These are phyloP conservation scores for Odontophorus gujanensis DNA, from an alignment of 2,113 vertebrate genomes.

Conservation along the genomic window DNA sequence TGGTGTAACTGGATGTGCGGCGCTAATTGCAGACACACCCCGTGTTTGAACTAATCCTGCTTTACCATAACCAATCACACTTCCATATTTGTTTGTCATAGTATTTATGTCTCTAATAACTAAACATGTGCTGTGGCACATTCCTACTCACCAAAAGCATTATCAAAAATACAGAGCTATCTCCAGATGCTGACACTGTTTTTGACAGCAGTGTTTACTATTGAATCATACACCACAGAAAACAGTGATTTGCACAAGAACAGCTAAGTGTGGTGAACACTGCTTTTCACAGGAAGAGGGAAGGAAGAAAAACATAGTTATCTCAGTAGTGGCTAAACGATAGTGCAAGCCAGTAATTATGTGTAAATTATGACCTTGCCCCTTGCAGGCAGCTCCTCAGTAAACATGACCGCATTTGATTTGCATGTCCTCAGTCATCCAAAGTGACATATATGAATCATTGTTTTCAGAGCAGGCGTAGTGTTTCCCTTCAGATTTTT, in stretches of 20 bases:
- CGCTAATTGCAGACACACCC: constrained; percentile 36
- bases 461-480: background rate
- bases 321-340: constrained; percentile 63
- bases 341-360: constrained; percentile 65
- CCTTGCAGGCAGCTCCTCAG: constrained; percentile 42
- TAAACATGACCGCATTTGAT: constrained; percentile 45
- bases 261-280: constrained; percentile 21
- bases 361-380: constrained; percentile 63
- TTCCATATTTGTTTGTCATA: constrained; percentile 31
- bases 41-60: background rate
- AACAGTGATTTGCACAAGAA: constrained; percentile 64
- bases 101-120: background rate
- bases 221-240: constrained; percentile 46
- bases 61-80: constrained; percentile 9
- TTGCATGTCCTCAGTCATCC: constrained; percentile 8
- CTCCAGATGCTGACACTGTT: constrained; percentile 38
- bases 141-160: constrained; percentile 22
- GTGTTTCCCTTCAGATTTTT: background rate
- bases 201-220: constrained; percentile 19
- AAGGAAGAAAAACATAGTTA: constrained; percentile 60
- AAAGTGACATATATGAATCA: background rate
- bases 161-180: constrained; percentile 21
- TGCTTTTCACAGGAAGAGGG: constrained; percentile 53
- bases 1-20: background rate
- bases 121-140: background rate